phyloP scores from a whole-genome alignment of 2,888 invertebrate species.

The Cybosia mesomella region DNA sequence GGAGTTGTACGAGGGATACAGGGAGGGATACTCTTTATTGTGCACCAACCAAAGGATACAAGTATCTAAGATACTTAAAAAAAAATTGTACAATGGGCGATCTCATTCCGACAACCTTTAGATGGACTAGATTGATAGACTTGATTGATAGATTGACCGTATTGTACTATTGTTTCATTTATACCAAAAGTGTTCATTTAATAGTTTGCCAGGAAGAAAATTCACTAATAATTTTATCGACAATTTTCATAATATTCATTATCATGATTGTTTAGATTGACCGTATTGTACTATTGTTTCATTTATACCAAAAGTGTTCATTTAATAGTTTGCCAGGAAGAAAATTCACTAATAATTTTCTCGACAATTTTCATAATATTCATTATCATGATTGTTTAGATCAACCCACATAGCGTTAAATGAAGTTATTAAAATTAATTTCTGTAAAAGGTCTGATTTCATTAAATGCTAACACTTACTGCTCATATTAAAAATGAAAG shows the following conservation, averaged over 20 bases:
- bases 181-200: neutral
- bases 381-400: neutral
- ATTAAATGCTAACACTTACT: constrained; percentile 6
- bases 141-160: too few species aligned
- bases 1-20: too few species aligned
- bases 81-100: too few species aligned
- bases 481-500: too few species aligned
- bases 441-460: too few species aligned
- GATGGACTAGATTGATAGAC: too few species aligned
- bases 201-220: neutral
- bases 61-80: too few species aligned
- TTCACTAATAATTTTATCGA: neutral
- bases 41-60: too few species aligned
- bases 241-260: neutral
- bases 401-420: neutral
- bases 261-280: neutral
- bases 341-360: neutral
- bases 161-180: too few species aligned
- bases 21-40: too few species aligned
- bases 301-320: neutral
- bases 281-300: too few species aligned
- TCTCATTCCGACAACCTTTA: too few species aligned
- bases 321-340: neutral
- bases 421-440: constrained; percentile 5
- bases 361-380: neutral